These are phyloP conservation scores for Megalurothrips usitatus DNA, from an alignment of 2,888 invertebrate species.

Conservation along the genomic window DNA sequence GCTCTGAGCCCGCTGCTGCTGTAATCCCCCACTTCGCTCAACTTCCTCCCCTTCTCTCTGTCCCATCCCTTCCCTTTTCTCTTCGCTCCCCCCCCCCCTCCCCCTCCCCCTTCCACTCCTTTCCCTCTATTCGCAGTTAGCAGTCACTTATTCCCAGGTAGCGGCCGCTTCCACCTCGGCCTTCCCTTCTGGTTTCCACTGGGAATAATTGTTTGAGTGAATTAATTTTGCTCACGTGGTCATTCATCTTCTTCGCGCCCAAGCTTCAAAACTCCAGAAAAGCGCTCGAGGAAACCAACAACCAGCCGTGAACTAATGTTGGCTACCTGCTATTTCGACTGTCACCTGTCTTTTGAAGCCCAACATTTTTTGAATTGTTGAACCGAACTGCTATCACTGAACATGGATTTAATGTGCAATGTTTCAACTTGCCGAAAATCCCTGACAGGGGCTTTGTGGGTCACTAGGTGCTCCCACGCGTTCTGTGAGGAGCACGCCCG, in stretches of 20 bases:
- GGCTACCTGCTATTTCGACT: not conserved
- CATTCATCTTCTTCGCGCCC: no score
- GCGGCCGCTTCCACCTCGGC: no score
- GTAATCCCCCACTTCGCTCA: not conserved
- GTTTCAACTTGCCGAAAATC: not conserved
- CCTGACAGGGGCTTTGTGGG: not conserved
- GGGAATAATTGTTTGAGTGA: no score
- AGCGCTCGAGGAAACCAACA: no score
- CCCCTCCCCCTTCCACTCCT: not conserved
- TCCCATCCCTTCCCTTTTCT: not conserved
- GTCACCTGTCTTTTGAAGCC: not conserved
- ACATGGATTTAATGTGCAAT: not conserved
- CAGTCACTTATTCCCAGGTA: no score
- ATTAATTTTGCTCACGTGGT: no score
- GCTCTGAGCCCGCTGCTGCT: not conserved
- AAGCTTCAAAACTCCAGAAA: no score
- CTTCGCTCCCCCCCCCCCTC: not conserved
- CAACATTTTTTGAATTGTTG: not conserved
- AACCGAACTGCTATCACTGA: not conserved
- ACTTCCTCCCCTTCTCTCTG: not conserved
- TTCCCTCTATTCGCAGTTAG: not conserved
- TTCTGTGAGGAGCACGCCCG: conserved; percentile 3
- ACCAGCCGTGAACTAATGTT: not conserved
- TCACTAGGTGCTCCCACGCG: not conserved
- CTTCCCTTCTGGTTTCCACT: no score